Conservation (phyloP, 2,888 invertebrate species). For the Parochlus steinenii region DNA sequence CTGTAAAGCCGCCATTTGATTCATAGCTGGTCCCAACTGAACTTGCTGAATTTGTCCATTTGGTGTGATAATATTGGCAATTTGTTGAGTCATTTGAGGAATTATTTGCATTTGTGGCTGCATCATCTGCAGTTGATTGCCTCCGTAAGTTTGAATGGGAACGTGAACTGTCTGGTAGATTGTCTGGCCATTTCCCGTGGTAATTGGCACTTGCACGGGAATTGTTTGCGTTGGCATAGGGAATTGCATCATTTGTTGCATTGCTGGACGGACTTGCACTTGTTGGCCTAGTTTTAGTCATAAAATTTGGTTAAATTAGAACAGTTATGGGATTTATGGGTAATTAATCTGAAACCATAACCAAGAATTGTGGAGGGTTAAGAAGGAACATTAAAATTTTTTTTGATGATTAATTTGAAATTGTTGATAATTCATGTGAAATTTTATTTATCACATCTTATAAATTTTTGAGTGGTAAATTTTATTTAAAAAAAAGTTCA, state of each 20-base stretch:
- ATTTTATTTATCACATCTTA: no score
- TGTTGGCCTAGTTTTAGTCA: constrained; percentile 50
- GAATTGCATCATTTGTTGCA: constrained; percentile 28
- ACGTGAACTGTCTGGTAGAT: constrained; percentile 91
- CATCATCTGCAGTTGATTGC: constrained; percentile 37
- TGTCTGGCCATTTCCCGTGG: constrained; percentile 76
- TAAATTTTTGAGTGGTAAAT: no score
- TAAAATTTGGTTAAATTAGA: constrained; percentile 13
- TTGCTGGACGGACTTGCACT: constrained; percentile 44
- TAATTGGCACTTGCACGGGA: constrained; percentile 81
- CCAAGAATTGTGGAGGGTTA: neutral
- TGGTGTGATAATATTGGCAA: constrained; percentile 74
- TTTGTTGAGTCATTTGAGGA: constrained; percentile 66
- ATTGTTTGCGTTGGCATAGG: constrained; percentile 41
- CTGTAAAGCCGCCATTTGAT: constrained; percentile 25
- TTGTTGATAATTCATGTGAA: no score
- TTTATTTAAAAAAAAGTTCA: no score
- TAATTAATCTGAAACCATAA: neutral
- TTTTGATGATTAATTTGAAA: no score
- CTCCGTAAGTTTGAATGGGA: constrained; percentile 66
- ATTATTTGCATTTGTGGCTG: constrained; percentile 54
- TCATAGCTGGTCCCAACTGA: constrained; percentile 51
- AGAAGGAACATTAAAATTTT: neutral
- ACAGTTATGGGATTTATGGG: neutral
- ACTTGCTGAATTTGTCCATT: constrained; percentile 81